Conservation (phyloP, 2,888 invertebrate species). For the Drepanosiphum platanoidis region DNA sequence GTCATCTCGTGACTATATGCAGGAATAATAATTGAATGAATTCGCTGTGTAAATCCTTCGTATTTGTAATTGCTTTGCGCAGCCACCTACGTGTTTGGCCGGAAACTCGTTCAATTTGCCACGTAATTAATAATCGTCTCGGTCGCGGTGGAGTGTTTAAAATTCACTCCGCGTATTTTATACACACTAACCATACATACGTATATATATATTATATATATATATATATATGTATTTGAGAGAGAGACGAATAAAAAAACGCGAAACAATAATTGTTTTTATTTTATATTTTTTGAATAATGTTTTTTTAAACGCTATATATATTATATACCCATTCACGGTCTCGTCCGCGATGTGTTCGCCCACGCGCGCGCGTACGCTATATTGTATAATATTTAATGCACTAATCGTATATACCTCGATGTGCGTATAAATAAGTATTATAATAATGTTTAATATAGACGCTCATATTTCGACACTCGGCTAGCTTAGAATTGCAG, state of each 20-base stretch:
- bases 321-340: too few species aligned
- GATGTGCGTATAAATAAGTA: neutral
- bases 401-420: neutral
- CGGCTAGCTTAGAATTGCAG: too few species aligned
- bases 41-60: slow-evolving; percentile 14
- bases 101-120: slow-evolving; percentile 50
- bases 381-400: too few species aligned
- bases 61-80: slow-evolving; percentile 36
- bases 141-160: slow-evolving; percentile 18
- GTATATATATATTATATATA: too few species aligned
- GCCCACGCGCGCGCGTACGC: neutral
- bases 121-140: slow-evolving; percentile 36
- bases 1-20: neutral
- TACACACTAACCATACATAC: too few species aligned
- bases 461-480: too few species aligned
- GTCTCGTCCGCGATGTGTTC: neutral
- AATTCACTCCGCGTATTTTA: slow-evolving; percentile 37
- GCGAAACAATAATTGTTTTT: neutral
- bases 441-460: too few species aligned
- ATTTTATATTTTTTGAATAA: neutral
- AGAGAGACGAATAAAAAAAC: neutral
- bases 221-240: too few species aligned
- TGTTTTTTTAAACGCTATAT: neutral
- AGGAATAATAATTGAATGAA: slow-evolving; percentile 19
- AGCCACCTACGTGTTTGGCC: slow-evolving; percentile 23